Conservation (phyloP, 2,797 vertebrate species). For the Anas bahamensis region DNA sequence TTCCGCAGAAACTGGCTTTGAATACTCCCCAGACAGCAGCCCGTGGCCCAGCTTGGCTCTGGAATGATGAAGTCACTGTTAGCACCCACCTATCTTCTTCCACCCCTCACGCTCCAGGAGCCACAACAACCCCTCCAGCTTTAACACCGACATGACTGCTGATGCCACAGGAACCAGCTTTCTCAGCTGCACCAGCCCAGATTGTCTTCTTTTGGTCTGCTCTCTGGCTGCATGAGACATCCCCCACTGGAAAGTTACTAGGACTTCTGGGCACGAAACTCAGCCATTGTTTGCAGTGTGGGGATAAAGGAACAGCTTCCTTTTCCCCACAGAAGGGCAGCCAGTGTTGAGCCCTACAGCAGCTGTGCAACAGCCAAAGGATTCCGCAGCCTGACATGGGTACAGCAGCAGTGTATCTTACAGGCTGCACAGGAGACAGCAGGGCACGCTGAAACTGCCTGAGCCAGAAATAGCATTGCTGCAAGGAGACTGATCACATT, state of each 20-base stretch:
- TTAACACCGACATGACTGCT: background rate
- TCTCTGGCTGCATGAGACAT: background rate
- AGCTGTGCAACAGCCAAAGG: background rate
- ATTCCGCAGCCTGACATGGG: background rate
- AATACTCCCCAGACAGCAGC: slow-evolving; percentile 94
- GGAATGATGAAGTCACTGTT: background rate
- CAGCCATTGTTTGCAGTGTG: background rate
- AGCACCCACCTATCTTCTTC: background rate
- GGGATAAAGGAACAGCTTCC: background rate
- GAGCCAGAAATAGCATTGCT: slow-evolving; percentile 22
- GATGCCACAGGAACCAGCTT: background rate
- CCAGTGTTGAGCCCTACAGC: background rate
- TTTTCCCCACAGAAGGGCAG: background rate
- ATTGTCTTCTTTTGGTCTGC: background rate
- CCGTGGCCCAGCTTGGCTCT: slow-evolving; percentile 97
- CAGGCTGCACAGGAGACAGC: background rate
- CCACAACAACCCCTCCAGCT: background rate
- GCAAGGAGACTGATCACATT: background rate
- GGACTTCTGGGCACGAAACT: background rate
- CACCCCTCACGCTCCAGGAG: background rate
- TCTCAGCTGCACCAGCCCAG: background rate
- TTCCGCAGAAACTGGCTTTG: slow-evolving; percentile 87
- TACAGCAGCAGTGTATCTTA: background rate
- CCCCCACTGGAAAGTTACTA: background rate
- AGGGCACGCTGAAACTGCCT: background rate